These are phyloP conservation scores for Cloeon dipterum DNA, from an alignment of 2,888 invertebrate species.

Conservation along the genomic window DNA sequence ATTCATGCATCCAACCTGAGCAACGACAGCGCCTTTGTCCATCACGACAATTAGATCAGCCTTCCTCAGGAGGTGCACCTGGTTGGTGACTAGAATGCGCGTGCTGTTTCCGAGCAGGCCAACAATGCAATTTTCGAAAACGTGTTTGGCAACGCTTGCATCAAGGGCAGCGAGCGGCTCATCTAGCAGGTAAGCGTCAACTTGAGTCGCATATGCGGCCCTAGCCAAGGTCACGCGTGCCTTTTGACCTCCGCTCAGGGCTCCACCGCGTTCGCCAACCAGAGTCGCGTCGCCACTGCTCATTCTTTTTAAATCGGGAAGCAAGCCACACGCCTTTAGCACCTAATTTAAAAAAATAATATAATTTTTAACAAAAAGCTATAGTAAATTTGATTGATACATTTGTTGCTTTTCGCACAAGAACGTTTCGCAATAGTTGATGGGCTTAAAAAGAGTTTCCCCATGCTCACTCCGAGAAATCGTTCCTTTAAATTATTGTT, in stretches of 20 bases:
- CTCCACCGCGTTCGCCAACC: slow-evolving; percentile 58
- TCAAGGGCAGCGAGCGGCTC: slow-evolving; percentile 89
- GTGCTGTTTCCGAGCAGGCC: slow-evolving; percentile 39
- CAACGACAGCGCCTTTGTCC: slow-evolving; percentile 23
- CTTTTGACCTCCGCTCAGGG: slow-evolving; percentile 58
- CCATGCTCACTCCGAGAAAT: no score
- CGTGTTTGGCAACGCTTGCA: slow-evolving; percentile 66
- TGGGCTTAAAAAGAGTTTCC: no score
- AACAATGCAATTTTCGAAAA: slow-evolving; percentile 57
- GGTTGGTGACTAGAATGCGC: slow-evolving; percentile 61
- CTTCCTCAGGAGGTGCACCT: slow-evolving; percentile 48
- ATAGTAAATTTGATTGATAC: background rate
- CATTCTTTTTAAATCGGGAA: slow-evolving; percentile 42
- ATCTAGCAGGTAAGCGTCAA: slow-evolving; percentile 35
- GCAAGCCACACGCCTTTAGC: slow-evolving; percentile 35
- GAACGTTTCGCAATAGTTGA: no score
- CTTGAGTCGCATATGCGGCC: slow-evolving; percentile 12
- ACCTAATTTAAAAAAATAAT: slow-evolving; percentile 22
- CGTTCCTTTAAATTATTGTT: no score
- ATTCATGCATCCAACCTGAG: no score
- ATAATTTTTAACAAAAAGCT: background rate
- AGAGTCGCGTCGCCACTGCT: slow-evolving; percentile 47
- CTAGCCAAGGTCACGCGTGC: slow-evolving; percentile 52
- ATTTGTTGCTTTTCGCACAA: no score
- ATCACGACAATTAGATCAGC: slow-evolving; percentile 39